Conservation (phyloP, 2,797 vertebrate genomes). For the Spatula versicolor region DNA sequence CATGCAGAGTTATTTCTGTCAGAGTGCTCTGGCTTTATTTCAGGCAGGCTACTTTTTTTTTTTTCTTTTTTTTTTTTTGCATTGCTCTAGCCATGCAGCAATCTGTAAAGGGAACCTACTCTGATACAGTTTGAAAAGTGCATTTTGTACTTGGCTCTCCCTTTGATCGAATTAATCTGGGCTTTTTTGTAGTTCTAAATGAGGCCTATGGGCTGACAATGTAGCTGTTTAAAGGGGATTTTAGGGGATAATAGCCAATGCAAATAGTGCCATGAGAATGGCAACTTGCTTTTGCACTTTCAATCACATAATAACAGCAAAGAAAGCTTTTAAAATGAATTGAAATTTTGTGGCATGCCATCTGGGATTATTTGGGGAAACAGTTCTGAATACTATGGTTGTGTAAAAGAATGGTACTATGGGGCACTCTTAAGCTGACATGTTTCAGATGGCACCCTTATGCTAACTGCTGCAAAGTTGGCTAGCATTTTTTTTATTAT, state of each 20-base stretch:
- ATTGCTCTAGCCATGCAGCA: constrained; percentile 83
- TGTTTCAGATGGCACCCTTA: constrained; percentile 82
- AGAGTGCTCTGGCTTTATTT: constrained; percentile 67
- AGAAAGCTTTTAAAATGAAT: constrained; percentile 87
- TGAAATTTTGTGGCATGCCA: constrained; percentile 86
- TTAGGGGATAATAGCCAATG: constrained; percentile 91
- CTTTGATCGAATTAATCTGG: constrained; percentile 94
- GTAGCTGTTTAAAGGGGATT: constrained; percentile 94
- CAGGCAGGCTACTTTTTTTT: neutral
- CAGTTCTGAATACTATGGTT: constrained; percentile 80
- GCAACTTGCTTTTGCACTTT: constrained; percentile 87
- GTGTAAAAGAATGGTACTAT: constrained; percentile 78
- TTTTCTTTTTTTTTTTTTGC: constrained; percentile 13
- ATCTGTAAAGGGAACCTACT: constrained; percentile 88
- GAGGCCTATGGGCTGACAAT: constrained; percentile 88
- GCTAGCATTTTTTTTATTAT: constrained; percentile 77
- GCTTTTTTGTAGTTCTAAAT: constrained; percentile 89
- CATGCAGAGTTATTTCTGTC: constrained; percentile 66
- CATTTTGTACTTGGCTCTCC: constrained; percentile 90
- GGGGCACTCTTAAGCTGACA: constrained; percentile 81
- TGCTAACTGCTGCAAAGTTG: constrained; percentile 79
- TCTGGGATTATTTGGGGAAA: constrained; percentile 85
- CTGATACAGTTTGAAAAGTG: constrained; percentile 90
- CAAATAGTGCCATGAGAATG: constrained; percentile 94
- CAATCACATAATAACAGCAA: constrained; percentile 84